These are phyloP conservation scores for Otolemur garnettii DNA, from an alignment of 2,113 vertebrate genomes.

Conservation along the genomic window DNA sequence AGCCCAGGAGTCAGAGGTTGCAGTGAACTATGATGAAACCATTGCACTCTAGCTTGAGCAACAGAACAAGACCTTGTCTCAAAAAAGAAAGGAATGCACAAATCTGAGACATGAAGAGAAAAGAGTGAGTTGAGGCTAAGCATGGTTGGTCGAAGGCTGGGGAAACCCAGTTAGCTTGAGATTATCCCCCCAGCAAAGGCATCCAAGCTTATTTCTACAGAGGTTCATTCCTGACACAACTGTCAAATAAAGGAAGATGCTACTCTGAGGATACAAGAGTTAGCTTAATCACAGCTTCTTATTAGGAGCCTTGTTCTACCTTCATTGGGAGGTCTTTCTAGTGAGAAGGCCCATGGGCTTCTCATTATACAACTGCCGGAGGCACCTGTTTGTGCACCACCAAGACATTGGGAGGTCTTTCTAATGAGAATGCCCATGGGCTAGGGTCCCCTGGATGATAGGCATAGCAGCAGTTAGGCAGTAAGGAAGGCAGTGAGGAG, in stretches of 20 bases:
- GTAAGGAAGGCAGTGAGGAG: conserved; percentile 79
- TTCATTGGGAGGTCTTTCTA: neutral
- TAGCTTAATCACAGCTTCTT: conserved; percentile 7
- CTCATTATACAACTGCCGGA: too few species aligned
- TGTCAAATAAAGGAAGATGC: neutral
- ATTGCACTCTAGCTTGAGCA: too few species aligned
- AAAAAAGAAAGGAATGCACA: neutral
- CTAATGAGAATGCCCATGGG: neutral
- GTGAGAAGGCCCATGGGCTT: conserved; percentile 5
- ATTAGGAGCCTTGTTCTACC: neutral
- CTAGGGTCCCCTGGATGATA: conserved; percentile 66
- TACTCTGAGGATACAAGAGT: neutral
- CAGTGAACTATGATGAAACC: too few species aligned
- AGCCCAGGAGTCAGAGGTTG: too few species aligned
- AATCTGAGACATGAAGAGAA: neutral
- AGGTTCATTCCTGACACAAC: neutral
- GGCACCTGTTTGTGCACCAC: too few species aligned
- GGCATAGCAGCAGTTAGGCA: conserved; percentile 75
- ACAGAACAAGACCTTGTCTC: too few species aligned
- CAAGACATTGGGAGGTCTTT: too few species aligned
- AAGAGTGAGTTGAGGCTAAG: neutral
- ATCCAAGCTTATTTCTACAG: neutral
- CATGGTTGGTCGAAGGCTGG: neutral
- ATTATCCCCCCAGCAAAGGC: neutral
- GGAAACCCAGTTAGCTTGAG: conserved; percentile 12